phyloP scores from a whole-genome alignment of 2,113 vertebrate species.

The Paralichthys olivaceus region DNA sequence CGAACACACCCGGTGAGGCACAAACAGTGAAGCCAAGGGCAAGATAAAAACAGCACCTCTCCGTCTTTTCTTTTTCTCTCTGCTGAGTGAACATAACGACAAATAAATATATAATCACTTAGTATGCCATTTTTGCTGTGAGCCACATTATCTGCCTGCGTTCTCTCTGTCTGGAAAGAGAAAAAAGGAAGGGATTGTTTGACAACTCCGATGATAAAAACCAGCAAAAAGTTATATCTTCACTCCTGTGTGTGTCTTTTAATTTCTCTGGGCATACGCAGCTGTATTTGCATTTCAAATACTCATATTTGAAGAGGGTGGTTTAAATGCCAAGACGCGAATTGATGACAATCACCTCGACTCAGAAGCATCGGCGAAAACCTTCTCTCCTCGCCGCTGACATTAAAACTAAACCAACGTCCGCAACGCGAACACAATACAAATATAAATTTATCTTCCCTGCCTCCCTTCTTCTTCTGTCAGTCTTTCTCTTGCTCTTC shows the following conservation, averaged over 20 bases:
- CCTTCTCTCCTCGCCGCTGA: conserved; percentile 65
- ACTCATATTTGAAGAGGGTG: conserved; percentile 81
- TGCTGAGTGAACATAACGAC: conserved; percentile 59
- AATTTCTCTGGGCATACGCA: conserved; percentile 81
- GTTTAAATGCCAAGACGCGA: conserved; percentile 86
- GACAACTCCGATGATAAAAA: conserved; percentile 73
- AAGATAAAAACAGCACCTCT: conserved; percentile 61
- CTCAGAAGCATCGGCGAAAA: conserved; percentile 70
- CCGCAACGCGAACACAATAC: conserved; percentile 76
- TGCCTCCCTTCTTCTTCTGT: conserved; percentile 39
- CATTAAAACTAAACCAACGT: conserved; percentile 83
- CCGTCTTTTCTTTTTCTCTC: conserved; percentile 28
- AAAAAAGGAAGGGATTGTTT: conserved; percentile 51
- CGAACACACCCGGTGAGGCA: conserved; percentile 73
- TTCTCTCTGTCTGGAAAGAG: conserved; percentile 38
- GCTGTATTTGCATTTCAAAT: conserved; percentile 88
- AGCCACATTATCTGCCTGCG: conserved; percentile 63
- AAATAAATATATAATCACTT: conserved; percentile 77
- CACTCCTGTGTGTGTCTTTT: conserved; percentile 63
- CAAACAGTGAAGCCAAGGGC: conserved; percentile 71
- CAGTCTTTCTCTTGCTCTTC: conserved; percentile 29
- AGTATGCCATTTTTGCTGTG: conserved; percentile 51
- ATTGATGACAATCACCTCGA: conserved; percentile 85
- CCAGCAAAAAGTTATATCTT: conserved; percentile 73
- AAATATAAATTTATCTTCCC: conserved; percentile 72